These are phyloP conservation scores for Tokudaia muenninki DNA, from an alignment of 2,797 vertebrate species.

Conservation along the genomic window DNA sequence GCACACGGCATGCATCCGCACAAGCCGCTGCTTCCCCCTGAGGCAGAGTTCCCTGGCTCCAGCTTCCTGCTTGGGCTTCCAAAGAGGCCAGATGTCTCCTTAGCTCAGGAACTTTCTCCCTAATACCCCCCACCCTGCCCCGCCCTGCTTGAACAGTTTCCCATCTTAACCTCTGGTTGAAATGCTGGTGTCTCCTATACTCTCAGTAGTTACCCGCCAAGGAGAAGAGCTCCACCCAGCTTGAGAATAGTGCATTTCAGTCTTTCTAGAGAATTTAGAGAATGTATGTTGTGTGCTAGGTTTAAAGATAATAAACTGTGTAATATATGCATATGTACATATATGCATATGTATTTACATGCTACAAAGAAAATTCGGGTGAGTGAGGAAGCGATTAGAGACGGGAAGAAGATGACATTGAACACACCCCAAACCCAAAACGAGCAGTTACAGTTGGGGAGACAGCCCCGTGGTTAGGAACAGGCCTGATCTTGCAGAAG, in stretches of 20 bases:
- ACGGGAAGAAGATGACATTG: background rate
- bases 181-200: too few relatives aligned
- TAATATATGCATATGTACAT: background rate
- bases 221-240: background rate
- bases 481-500: background rate
- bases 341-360: background rate
- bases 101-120: background rate
- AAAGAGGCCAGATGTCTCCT: background rate
- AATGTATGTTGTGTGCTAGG: background rate
- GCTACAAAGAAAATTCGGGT: background rate
- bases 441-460: background rate
- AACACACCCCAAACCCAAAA: background rate
- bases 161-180: background rate
- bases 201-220: background rate
- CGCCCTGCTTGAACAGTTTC: background rate
- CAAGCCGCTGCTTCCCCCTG: constrained; percentile 83
- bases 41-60: background rate
- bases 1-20: constrained; percentile 90
- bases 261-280: background rate
- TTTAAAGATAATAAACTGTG: background rate
- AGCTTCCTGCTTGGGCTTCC: constrained; percentile 40
- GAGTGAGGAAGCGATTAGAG: background rate
- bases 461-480: background rate
- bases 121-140: background rate
- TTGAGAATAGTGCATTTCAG: background rate